These are phyloP conservation scores for Proterorhinus semilunaris DNA, from an alignment of 2,113 vertebrate genomes.

Conservation along the genomic window DNA sequence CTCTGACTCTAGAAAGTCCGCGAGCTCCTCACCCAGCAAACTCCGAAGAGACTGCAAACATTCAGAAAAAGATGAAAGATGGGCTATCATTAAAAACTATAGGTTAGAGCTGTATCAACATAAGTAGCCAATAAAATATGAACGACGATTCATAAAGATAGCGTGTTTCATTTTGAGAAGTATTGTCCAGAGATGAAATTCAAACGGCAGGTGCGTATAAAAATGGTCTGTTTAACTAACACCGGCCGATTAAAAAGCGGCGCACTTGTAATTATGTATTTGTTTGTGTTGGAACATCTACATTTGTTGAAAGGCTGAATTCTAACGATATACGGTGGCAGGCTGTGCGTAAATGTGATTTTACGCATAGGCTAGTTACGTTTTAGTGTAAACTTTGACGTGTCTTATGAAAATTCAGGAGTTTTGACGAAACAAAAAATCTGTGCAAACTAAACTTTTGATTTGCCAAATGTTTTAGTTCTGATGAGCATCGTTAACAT, in stretches of 20 bases:
- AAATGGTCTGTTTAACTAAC: background rate
- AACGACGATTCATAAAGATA: too few relatives aligned
- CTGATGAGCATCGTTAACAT: background rate
- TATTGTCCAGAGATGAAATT: too few relatives aligned
- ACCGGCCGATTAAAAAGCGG: background rate
- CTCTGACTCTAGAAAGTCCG: conserved; percentile 78
- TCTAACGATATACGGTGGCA: too few relatives aligned
- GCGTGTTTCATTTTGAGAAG: too few relatives aligned
- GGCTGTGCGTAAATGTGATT: conserved; percentile 19
- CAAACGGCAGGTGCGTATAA: conserved; percentile 47
- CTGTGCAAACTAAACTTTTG: background rate
- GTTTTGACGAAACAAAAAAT: background rate
- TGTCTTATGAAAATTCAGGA: background rate
- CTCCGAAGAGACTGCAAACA: conserved; percentile 75
- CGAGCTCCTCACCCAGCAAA: conserved; percentile 80
- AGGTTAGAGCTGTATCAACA: too few relatives aligned
- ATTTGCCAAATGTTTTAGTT: background rate
- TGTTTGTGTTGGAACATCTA: background rate
- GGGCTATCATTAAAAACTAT: background rate
- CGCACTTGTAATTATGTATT: too few relatives aligned
- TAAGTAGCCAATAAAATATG: too few relatives aligned
- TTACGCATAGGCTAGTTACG: conserved; percentile 26
- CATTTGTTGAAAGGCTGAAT: background rate
- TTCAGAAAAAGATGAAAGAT: conserved; percentile 24
- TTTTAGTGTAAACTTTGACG: background rate